These are phyloP conservation scores for Agrenia bidenticulata DNA, from an alignment of 2,888 invertebrate species.

Conservation along the genomic window DNA sequence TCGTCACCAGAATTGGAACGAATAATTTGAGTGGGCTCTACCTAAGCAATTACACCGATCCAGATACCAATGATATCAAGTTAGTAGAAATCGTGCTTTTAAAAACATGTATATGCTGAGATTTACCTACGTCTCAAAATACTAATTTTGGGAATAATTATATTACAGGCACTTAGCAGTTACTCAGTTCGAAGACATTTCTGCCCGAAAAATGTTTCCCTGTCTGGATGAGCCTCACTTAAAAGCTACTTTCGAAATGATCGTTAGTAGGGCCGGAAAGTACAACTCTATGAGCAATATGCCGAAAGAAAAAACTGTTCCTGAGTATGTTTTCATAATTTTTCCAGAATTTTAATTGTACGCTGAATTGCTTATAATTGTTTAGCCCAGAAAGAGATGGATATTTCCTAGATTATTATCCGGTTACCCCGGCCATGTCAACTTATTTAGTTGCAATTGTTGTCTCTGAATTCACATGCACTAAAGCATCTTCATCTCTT, in stretches of 20 bases:
- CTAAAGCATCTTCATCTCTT: constrained; percentile 1
- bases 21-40: constrained; percentile 3
- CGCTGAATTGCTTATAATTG: no score
- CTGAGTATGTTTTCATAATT: constrained; percentile 21
- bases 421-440: constrained; percentile 39
- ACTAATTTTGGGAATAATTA: neutral
- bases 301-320: constrained; percentile 24
- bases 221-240: constrained; percentile 40
- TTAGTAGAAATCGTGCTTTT: neutral
- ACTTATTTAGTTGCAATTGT: constrained; percentile 43
- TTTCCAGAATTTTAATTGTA: neutral
- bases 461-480: constrained; percentile 40
- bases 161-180: constrained; percentile 28
- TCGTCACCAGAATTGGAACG: constrained; percentile 1
- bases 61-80: constrained; percentile 1
- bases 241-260: constrained; percentile 39
- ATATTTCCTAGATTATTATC: constrained; percentile 41
- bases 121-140: no score
- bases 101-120: no score
- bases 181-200: constrained; percentile 41
- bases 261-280: constrained; percentile 26
- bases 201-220: constrained; percentile 39
- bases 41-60: constrained; percentile 15
- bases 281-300: constrained; percentile 43
- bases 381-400: constrained; percentile 27